Percentiles rank a stretch among this genome's conserved stretches.
phyloP scores from a whole-genome alignment of 2,888 invertebrate genomes.

The Drosophila barbarae region DNA sequence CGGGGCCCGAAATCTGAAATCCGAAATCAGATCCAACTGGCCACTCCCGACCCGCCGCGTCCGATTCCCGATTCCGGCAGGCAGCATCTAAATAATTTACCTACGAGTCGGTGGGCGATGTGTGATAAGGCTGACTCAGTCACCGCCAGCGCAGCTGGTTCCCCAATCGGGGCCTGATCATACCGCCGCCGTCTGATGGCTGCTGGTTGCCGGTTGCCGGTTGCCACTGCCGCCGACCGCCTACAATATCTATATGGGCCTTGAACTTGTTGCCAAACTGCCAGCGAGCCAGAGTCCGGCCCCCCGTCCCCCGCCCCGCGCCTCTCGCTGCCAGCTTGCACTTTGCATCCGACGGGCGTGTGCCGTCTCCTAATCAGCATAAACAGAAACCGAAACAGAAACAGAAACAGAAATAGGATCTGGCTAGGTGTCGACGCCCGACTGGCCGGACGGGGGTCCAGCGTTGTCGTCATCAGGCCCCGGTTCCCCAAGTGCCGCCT shows the following conservation, averaged over 20 bases:
- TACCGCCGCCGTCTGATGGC: constrained; percentile 50
- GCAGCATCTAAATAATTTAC: constrained; percentile 25
- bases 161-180: constrained; percentile 72
- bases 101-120: constrained; percentile 7
- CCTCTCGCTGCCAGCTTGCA: constrained; percentile 11
- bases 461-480: constrained; percentile 53
- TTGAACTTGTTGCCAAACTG: constrained; percentile 48
- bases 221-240: not conserved
- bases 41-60: constrained; percentile 19
- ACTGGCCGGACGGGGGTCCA: constrained; percentile 23
- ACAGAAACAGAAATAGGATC: constrained; percentile 17
- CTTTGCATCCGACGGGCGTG: constrained; percentile 33
- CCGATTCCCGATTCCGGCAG: not conserved
- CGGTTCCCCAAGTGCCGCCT: constrained; percentile 38
- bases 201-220: not conserved
- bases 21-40: constrained; percentile 52
- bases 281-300: constrained; percentile 3
- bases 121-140: constrained; percentile 65
- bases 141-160: constrained; percentile 4
- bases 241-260: constrained; percentile 23
- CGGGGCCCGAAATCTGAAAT: constrained; percentile 70
- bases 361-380: constrained; percentile 24
- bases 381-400: not conserved
- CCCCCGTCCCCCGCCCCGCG: not conserved
- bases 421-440: constrained; percentile 16